Base-by-base conservation (phyloP, 2,888 invertebrate species). In the Aspidiotus rigidus region DNA sequence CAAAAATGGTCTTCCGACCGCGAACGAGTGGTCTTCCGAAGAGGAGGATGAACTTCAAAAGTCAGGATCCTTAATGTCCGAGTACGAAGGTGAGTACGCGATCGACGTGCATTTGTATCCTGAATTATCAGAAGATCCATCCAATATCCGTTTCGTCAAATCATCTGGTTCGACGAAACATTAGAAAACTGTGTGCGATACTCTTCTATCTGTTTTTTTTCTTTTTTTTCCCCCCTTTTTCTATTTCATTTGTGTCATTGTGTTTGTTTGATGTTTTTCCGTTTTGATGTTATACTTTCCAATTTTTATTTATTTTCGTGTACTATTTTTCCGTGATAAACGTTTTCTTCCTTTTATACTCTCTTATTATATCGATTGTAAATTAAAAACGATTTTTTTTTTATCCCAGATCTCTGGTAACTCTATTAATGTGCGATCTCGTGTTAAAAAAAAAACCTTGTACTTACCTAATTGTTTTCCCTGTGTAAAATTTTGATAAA, bases 91-190 rank as follows among this genome's bases (percentile, higher is more conserved):
- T 71, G 90, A 93, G 77, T 95, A 93, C 80, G 87, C 91, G 74
- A 93, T 94, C 79, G 92, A 93, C 77, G 89, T 93, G 44, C 86
- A 88, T 74, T 81, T 86, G 71, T 95, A 93, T 80, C 94, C 95
- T 0, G 93, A 95, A 78, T 83, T 96, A 66, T 92, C 95, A 67
- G 96, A 96, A 80, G 96, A 96, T 81, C 95, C 94, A 8, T 93
- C 91, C 81, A 96, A 96, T 80, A 86, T 97, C 72, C 86, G 89
- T 76, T 93, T 94, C 78, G 84, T 89, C 56, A 92, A 91, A 80
- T 55, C 71, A n/a, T 1, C 1, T 28, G 71, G 62, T 60, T 57
- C 49, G 44, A 59, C 44, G 42, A 67, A 67, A 60, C 67, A 67
- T 53, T 67, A 60, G 55, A 64, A 42, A 39, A 56, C 13, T 28